These are phyloP conservation scores for Lissonota sp. DNA, from an alignment of 2,888 invertebrate genomes.

Conservation along the genomic window DNA sequence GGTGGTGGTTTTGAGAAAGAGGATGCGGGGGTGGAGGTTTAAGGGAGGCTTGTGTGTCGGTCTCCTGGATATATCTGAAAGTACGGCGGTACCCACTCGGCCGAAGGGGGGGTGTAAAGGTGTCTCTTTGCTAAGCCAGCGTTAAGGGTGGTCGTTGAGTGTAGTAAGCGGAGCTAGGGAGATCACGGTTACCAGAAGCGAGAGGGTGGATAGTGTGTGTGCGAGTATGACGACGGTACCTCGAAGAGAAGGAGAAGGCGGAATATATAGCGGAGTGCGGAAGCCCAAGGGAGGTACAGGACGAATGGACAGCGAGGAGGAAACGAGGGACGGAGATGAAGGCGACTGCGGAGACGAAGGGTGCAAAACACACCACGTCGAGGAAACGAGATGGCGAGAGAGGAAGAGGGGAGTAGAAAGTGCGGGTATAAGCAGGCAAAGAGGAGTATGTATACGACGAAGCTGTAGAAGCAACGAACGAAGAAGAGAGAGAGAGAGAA, in stretches of 20 bases:
- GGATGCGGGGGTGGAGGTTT: constrained; percentile 34
- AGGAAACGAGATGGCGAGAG: constrained; percentile 50
- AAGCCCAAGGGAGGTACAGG: constrained; percentile 58
- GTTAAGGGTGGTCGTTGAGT: constrained; percentile 78
- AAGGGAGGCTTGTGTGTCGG: constrained; percentile 46
- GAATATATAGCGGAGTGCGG: constrained; percentile 37
- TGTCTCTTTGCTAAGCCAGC: constrained; percentile 80
- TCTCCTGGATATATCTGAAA: constrained; percentile 48
- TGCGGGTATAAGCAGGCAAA: constrained; percentile 70
- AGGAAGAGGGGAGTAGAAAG: constrained; percentile 30
- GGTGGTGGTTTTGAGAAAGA: constrained; percentile 42
- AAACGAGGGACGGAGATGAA: constrained; percentile 62
- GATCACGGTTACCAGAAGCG: constrained; percentile 21
- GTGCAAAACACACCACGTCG: constrained; percentile 44
- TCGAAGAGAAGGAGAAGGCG: constrained; percentile 41
- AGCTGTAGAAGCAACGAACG: constrained; percentile 63
- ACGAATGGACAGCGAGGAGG: constrained; percentile 44
- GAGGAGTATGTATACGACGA: constrained; percentile 63
- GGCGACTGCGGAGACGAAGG: constrained; percentile 60
- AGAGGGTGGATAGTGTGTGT: constrained; percentile 46
- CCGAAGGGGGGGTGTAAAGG: constrained; percentile 74
- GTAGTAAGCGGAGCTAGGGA: constrained; percentile 61
- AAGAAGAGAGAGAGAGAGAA: constrained; percentile 71
- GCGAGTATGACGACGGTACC: constrained; percentile 43
- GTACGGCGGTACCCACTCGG: constrained; percentile 18